These are phyloP conservation scores for Nibea albiflora DNA, from an alignment of 2,113 vertebrate species.

Conservation along the genomic window DNA sequence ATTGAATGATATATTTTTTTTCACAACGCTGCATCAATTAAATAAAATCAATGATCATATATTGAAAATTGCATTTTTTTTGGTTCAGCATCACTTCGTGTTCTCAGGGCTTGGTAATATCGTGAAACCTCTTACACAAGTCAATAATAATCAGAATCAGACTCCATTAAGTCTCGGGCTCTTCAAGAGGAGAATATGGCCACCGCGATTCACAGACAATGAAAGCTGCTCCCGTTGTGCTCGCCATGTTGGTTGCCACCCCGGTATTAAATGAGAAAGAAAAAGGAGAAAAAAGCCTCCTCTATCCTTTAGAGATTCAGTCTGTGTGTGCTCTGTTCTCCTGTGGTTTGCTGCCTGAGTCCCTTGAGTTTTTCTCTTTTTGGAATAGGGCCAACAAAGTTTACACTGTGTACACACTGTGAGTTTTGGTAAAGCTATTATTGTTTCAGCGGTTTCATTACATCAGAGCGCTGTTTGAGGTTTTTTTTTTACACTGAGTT, in stretches of 20 bases:
- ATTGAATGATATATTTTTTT: background rate
- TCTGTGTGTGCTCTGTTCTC: slow-evolving; percentile 7
- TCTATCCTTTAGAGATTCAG: background rate
- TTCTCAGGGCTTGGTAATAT: background rate
- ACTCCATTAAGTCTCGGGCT: background rate
- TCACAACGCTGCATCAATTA: background rate
- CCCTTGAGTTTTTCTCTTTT: slow-evolving; percentile 1
- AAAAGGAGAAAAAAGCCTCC: background rate
- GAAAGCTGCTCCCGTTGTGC: background rate
- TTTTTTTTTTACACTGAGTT: background rate
- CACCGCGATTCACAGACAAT: background rate
- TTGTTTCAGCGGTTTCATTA: background rate
- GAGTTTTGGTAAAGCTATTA: background rate
- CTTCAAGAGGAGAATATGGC: background rate
- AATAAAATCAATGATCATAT: background rate
- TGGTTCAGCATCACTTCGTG: background rate
- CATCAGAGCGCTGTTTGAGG: background rate
- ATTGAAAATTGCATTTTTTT: background rate
- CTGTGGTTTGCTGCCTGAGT: background rate
- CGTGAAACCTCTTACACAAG: background rate
- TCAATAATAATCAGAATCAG: background rate
- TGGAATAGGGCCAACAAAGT: background rate
- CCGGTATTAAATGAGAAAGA: background rate
- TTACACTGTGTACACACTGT: background rate
- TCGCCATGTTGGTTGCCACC: background rate